phyloP scores from a whole-genome alignment of 2,888 invertebrate species.

The Lumbricus terrestris region DNA sequence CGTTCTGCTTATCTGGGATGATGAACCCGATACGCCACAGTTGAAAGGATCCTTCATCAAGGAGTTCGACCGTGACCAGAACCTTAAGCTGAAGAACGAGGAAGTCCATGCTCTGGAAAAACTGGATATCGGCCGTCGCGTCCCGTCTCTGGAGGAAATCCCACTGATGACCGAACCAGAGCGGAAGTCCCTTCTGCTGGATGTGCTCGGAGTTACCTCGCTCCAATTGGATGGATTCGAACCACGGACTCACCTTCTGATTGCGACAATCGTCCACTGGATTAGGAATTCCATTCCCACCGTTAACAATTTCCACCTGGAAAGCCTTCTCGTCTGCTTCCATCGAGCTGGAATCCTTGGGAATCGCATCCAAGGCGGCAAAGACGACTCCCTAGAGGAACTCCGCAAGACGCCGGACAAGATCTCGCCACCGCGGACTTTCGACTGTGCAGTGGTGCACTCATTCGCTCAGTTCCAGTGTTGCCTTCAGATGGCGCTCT shows the following conservation, averaged over 20 bases:
- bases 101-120: not conserved
- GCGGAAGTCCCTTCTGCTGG: too few species aligned
- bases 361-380: too few species aligned
- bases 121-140: not conserved
- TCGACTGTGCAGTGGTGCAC: conserved; percentile 45
- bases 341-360: too few species aligned
- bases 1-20: conserved; percentile 43
- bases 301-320: too few species aligned
- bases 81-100: not conserved
- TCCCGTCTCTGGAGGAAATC: not conserved
- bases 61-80: conserved; percentile 14
- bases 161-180: not conserved
- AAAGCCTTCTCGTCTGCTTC: too few species aligned
- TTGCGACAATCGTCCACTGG: too few species aligned
- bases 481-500: conserved; percentile 44
- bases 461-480: conserved; percentile 55
- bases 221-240: too few species aligned
- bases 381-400: too few species aligned
- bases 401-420: not conserved
- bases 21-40: conserved; percentile 20
- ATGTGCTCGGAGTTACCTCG: too few species aligned
- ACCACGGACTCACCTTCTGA: too few species aligned
- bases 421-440: conserved; percentile 35
- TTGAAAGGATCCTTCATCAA: not conserved
- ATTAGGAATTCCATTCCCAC: too few species aligned